A percentile compares a stretch with the other conserved stretches of the same genome.
These are phyloP conservation scores for Cryptus armator DNA, from an alignment of 2,888 invertebrate species.

Conservation along the genomic window DNA sequence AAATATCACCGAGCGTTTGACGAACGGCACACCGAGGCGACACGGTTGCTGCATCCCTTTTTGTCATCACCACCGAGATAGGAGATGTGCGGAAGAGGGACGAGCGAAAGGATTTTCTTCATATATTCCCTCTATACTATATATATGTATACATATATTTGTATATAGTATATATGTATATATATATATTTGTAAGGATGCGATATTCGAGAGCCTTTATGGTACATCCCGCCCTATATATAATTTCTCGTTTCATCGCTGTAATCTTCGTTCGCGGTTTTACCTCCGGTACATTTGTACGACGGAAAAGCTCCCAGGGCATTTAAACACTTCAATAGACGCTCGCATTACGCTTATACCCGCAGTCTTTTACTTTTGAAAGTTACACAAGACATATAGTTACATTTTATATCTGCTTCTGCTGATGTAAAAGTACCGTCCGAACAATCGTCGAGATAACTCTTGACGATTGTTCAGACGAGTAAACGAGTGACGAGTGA, in stretches of 20 bases:
- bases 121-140: slow-evolving; percentile 44
- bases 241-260: slow-evolving; percentile 35
- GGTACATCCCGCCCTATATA: slow-evolving; percentile 11
- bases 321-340: slow-evolving; percentile 63
- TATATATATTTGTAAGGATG: background rate
- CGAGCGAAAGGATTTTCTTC: slow-evolving; percentile 54
- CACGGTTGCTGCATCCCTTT: slow-evolving; percentile 50
- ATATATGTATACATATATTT: too few species aligned
- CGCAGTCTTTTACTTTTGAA: background rate
- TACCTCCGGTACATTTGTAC: slow-evolving; percentile 58
- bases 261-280: slow-evolving; percentile 65
- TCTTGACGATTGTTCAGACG: too few species aligned
- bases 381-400: background rate
- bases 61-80: slow-evolving; percentile 40
- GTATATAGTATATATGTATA: background rate
- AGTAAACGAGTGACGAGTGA: too few species aligned
- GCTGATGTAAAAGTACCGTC: too few species aligned
- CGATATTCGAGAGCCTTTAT: slow-evolving; percentile 45
- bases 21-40: slow-evolving; percentile 44
- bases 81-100: slow-evolving; percentile 19
- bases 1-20: slow-evolving; percentile 63
- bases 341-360: background rate
- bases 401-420: too few species aligned
- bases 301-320: slow-evolving; percentile 52
- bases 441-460: too few species aligned